These are phyloP conservation scores for Limnephilus rhombicus DNA, from an alignment of 2,888 invertebrate species.

Conservation along the genomic window DNA sequence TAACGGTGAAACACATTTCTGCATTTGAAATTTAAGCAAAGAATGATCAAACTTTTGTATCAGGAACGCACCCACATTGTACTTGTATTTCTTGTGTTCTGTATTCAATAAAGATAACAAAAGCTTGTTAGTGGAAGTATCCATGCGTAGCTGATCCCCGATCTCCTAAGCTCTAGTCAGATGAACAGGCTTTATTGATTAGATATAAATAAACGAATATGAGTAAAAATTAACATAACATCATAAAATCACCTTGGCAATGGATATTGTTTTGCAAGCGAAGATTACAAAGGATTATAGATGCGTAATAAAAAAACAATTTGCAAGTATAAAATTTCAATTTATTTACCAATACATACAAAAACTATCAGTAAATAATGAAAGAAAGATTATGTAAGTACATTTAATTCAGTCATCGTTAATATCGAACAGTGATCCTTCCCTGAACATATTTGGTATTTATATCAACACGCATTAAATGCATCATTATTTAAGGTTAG, in stretches of 20 bases:
- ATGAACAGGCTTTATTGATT: not conserved
- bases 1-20: no score
- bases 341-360: conserved; percentile 65
- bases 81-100: no score
- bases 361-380: conserved; percentile 61
- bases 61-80: no score
- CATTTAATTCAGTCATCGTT: conserved; percentile 60
- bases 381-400: conserved; percentile 58
- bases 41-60: no score
- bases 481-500: conserved; percentile 50
- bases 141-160: not conserved
- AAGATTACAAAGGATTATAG: not conserved
- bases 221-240: not conserved
- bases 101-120: not conserved
- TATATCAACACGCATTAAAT: conserved; percentile 56
- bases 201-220: not conserved
- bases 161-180: not conserved
- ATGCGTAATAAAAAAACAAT: not conserved
- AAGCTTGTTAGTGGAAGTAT: not conserved
- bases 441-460: conserved; percentile 55
- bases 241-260: not conserved
- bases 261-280: not conserved
- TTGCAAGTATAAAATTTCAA: conserved; percentile 54
- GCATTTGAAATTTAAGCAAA: no score
- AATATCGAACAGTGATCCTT: conserved; percentile 56